Percentiles rank a stretch among this genome's conserved stretches.
phyloP scores from a whole-genome alignment of 2,888 invertebrate species.

The Xylocampa areola region DNA sequence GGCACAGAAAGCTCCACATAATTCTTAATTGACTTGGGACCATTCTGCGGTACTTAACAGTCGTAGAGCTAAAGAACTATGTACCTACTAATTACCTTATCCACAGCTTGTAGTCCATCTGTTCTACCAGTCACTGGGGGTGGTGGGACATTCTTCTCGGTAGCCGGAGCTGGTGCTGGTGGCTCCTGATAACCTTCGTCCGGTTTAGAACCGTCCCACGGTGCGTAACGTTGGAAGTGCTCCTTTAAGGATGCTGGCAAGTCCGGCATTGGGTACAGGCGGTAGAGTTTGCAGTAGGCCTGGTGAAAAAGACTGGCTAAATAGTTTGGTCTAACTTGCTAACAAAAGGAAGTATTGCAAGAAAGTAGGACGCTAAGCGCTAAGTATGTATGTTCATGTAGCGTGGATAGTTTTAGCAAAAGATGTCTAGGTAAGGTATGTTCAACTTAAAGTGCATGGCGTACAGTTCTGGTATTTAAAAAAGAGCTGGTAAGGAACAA shows the following conservation, averaged over 20 bases:
- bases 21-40: too few relatives aligned
- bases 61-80: neutral
- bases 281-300: slow-evolving; percentile 81
- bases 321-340: too few relatives aligned
- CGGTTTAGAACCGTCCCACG: slow-evolving; percentile 68
- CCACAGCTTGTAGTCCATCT: slow-evolving; percentile 58
- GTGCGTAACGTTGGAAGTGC: slow-evolving; percentile 73
- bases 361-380: too few relatives aligned
- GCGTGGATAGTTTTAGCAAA: too few relatives aligned
- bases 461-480: too few relatives aligned
- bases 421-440: too few relatives aligned
- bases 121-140: slow-evolving; percentile 39
- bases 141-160: slow-evolving; percentile 27
- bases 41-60: too few relatives aligned
- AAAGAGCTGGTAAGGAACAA: too few relatives aligned
- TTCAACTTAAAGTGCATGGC: too few relatives aligned
- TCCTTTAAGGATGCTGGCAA: slow-evolving; percentile 71
- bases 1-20: too few relatives aligned
- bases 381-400: too few relatives aligned
- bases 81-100: slow-evolving; percentile 16
- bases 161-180: slow-evolving; percentile 48
- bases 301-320: slow-evolving; percentile 42
- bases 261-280: slow-evolving; percentile 78
- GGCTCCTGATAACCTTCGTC: slow-evolving; percentile 61
- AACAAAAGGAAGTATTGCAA: too few relatives aligned